These are phyloP conservation scores for Drepanosiphum platanoidis DNA, from an alignment of 2,888 invertebrate genomes.

Conservation along the genomic window DNA sequence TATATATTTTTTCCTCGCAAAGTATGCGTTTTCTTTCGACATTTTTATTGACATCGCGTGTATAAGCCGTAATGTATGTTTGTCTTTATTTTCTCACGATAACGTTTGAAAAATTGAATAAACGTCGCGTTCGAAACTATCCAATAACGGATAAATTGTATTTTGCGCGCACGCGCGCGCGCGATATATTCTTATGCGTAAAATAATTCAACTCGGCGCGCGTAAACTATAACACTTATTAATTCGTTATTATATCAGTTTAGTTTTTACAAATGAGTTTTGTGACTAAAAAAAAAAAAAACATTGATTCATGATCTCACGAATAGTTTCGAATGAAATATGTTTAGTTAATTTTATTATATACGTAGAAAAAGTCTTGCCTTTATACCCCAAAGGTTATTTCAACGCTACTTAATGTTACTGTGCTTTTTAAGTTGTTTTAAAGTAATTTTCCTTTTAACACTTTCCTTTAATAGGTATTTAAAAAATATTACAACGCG, in stretches of 20 bases:
- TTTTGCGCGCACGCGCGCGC: not conserved
- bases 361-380: not conserved
- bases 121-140: not conserved
- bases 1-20: not conserved
- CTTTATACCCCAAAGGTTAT: not conserved
- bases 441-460: not conserved
- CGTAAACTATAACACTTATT: not conserved
- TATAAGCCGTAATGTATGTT: not conserved
- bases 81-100: not conserved
- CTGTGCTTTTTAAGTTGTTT: not conserved
- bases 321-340: not conserved
- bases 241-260: not conserved
- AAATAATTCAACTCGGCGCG: not conserved
- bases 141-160: not conserved
- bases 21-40: not conserved
- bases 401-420: not conserved
- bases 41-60: not conserved
- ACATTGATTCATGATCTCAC: no score
- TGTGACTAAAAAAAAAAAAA: not conserved
- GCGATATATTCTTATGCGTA: not conserved
- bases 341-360: slow-evolving; percentile 13
- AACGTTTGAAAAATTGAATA: slow-evolving; percentile 5
- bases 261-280: not conserved
- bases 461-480: slow-evolving; percentile 1
- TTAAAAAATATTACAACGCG: not conserved